Percentiles rank a stretch among this genome's conserved stretches.
Conservation (phyloP, 2,888 invertebrate species). For the Phasia obesa region DNA sequence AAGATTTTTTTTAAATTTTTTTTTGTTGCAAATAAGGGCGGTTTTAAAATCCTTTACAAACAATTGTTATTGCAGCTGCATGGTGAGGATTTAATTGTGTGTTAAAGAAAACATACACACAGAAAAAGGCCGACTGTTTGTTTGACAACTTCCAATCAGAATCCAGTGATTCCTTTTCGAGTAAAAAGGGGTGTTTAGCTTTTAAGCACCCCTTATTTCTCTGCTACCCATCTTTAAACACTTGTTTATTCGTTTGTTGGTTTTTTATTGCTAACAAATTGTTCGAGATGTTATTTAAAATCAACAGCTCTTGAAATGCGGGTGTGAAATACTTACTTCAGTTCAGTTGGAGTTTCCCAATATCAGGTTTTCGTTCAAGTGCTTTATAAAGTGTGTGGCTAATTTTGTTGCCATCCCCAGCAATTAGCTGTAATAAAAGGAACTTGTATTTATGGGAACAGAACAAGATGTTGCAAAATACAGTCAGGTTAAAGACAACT, state of each 20-base stretch:
- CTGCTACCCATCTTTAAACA: slow-evolving; percentile 13
- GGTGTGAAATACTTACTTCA: slow-evolving; percentile 65
- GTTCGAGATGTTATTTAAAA: slow-evolving; percentile 67
- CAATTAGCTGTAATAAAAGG: slow-evolving; percentile 44
- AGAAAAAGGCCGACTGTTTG: background rate
- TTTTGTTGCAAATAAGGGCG: slow-evolving; percentile 63
- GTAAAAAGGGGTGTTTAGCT: slow-evolving; percentile 26
- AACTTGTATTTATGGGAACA: slow-evolving; percentile 26
- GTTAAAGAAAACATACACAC: slow-evolving; percentile 55
- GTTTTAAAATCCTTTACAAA: slow-evolving; percentile 52
- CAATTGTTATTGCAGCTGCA: slow-evolving; percentile 74
- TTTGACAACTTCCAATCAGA: slow-evolving; percentile 68
- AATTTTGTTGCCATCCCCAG: slow-evolving; percentile 47
- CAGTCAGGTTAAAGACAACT: too few relatives aligned
- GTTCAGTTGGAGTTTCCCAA: background rate
- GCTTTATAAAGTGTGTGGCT: slow-evolving; percentile 65
- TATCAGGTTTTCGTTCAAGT: slow-evolving; percentile 35
- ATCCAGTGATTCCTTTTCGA: slow-evolving; percentile 15
- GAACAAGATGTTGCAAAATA: slow-evolving; percentile 50
- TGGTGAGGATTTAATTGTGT: slow-evolving; percentile 72
- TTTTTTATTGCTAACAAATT: slow-evolving; percentile 70
- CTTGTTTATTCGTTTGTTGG: slow-evolving; percentile 56
- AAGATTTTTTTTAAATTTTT: slow-evolving; percentile 59
- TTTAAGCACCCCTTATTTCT: slow-evolving; percentile 5
- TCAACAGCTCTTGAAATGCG: slow-evolving; percentile 67